Evolutionary conservation across 2,113 vertebrate species (phyloP).

Genomic region (Dunckerocampus dactyliophorus): DNA sequence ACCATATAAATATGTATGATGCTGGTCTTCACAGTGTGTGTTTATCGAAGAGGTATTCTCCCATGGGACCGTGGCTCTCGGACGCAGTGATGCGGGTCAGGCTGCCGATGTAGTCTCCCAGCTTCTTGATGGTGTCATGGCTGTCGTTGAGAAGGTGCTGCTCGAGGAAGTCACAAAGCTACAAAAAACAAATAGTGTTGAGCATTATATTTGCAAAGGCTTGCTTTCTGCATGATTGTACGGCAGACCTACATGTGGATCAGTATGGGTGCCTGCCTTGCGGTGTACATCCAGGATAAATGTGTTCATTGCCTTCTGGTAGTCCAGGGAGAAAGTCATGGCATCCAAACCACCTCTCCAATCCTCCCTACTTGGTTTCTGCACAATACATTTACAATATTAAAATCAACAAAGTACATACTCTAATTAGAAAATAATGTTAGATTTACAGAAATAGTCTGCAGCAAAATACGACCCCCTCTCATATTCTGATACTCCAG

Average conservation of each 20-base stretch:
- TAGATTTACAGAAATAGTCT: constrained; percentile 61
- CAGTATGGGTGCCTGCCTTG: constrained; percentile 43
- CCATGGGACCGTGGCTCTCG: constrained; percentile 58
- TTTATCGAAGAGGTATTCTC: constrained; percentile 76
- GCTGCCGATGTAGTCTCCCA: constrained; percentile 65
- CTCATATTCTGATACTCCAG: constrained; percentile 72
- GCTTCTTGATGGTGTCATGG: constrained; percentile 70
- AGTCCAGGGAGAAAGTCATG: constrained; percentile 67
- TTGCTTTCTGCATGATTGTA: too few relatives aligned
- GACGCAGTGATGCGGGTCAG: constrained; percentile 54
- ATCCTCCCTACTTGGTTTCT: constrained; percentile 70
- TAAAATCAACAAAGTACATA: neutral
- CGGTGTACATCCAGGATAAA: constrained; percentile 62
- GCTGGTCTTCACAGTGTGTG: constrained; percentile 64
- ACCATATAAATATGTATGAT: neutral
- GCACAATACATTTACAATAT: neutral
- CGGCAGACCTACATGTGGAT: constrained; percentile 64
- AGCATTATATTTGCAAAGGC: too few relatives aligned
- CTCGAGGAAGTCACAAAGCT: constrained; percentile 74
- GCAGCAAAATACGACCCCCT: constrained; percentile 70
- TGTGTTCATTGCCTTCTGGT: constrained; percentile 68
- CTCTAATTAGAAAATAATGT: too few relatives aligned
- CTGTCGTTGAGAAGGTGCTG: constrained; percentile 65
- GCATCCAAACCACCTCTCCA: constrained; percentile 71
- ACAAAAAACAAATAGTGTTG: neutral